Evolutionary conservation across 2,888 invertebrate genomes (phyloP).

Genomic region (Andrena camellia): DNA sequence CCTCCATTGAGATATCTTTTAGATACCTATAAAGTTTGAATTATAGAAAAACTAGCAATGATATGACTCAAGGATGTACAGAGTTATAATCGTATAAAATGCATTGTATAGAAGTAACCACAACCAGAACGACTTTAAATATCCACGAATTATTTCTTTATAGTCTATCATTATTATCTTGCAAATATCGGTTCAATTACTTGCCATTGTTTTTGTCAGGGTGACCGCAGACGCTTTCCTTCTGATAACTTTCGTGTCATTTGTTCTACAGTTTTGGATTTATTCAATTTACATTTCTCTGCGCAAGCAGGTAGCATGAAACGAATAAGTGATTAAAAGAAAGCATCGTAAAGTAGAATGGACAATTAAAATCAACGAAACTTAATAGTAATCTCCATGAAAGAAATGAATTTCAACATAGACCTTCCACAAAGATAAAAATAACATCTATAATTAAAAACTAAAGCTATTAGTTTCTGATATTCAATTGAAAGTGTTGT

Average conservation of each 20-base stretch:
- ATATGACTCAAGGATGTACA: conserved; percentile 57
- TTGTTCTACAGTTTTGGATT: neutral
- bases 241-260: neutral
- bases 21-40: conserved; percentile 73
- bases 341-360: neutral
- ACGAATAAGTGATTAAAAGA: conserved; percentile 5
- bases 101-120: conserved; percentile 69
- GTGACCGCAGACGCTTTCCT: conserved; percentile 27
- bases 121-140: conserved; percentile 69
- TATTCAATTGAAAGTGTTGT: neutral
- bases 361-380: neutral
- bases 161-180: conserved; percentile 72
- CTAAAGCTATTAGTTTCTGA: too few relatives aligned
- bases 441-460: neutral
- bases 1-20: conserved; percentile 18
- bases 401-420: conserved; percentile 14
- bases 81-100: conserved; percentile 63
- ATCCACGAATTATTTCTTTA: conserved; percentile 64
- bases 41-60: conserved; percentile 63
- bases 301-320: neutral
- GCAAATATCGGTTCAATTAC: conserved; percentile 67
- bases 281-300: neutral
- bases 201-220: conserved; percentile 28
- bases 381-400: neutral
- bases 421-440: conserved; percentile 12